These are phyloP conservation scores for cat (Felis catus) DNA, from an alignment of 2,113 vertebrate genomes.

Conservation along the genomic window F.catus_Fca126_mat1.0 CM031413.1:34482001-34482500, in stretches of 20 bases:
- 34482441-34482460: background rate
- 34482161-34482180: background rate
- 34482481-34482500: background rate
- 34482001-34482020: background rate
- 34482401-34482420: background rate
- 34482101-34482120: conserved; percentile 39
- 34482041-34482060: conserved; percentile 38
- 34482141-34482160: background rate
- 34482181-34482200: background rate
- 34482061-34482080: conserved; percentile 3
- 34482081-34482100: conserved; percentile 14
- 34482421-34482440: background rate
- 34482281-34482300: background rate
- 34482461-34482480: background rate
- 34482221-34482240: background rate
- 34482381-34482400: background rate
- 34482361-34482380: background rate
- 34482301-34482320: background rate
- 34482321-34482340: background rate
- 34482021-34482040: background rate
- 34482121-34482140: background rate
- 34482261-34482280: background rate
- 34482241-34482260: background rate
- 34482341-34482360: background rate
- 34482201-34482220: background rate